phyloP scores from a whole-genome alignment of 2,113 vertebrate species.

The Rhea pennata region DNA sequence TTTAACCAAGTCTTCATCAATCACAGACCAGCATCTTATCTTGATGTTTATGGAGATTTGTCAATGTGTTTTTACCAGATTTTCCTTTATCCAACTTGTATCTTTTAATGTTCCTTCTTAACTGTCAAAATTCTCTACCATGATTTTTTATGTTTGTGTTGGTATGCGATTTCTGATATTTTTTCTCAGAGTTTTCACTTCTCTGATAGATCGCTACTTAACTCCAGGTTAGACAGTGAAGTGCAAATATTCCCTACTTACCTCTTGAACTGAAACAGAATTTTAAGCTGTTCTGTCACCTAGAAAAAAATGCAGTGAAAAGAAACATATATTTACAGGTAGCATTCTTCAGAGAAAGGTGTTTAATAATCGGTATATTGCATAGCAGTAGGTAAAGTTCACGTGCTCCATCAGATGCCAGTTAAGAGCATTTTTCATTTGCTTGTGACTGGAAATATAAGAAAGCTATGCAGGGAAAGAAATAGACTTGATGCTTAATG shows the following conservation, averaged over 20 bases:
- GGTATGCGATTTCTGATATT: neutral
- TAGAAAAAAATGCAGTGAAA: neutral
- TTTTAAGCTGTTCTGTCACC: neutral
- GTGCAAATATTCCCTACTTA: neutral
- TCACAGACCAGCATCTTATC: neutral
- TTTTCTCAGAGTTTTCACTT: neutral
- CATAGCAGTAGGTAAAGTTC: neutral
- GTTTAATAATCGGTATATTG: neutral
- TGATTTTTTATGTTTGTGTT: neutral
- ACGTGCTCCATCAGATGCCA: neutral
- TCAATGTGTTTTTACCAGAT: neutral
- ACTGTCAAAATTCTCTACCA: neutral
- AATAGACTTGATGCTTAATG: neutral
- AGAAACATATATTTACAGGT: neutral
- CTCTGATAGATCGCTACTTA: neutral
- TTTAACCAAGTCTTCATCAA: neutral
- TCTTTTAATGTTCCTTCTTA: slow-evolving; percentile 1
- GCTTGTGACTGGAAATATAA: neutral
- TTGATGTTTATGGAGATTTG: neutral
- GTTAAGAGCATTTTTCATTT: neutral
- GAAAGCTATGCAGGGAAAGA: neutral
- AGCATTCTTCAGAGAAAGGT: neutral
- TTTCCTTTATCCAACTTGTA: neutral
- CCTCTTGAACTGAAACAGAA: neutral
- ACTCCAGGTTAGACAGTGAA: neutral